phyloP scores from a whole-genome alignment of 2,113 vertebrate genomes.

The Cariama cristata region DNA sequence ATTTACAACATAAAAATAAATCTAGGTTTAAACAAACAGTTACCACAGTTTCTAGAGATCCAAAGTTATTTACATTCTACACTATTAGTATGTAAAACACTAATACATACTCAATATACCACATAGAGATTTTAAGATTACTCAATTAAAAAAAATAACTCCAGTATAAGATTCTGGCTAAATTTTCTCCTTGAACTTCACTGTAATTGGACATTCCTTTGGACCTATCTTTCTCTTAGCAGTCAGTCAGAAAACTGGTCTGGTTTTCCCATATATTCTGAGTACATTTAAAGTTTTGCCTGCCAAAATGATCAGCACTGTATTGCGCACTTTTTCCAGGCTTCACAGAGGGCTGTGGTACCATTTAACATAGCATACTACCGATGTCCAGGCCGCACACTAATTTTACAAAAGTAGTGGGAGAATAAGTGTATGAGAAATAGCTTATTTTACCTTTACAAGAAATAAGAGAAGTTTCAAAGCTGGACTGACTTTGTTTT shows the following conservation, averaged over 20 bases:
- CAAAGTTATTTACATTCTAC: not conserved
- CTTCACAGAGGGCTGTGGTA: not conserved
- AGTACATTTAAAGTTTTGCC: not conserved
- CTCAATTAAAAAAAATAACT: not conserved
- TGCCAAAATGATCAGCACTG: not conserved
- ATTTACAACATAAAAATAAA: not conserved
- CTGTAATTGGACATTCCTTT: not conserved
- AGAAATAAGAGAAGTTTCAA: not conserved
- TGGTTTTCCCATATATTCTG: not conserved
- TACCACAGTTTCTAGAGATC: not conserved
- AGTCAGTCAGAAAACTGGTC: not conserved
- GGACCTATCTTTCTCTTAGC: not conserved
- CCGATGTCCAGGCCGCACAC: not conserved
- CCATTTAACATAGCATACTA: not conserved
- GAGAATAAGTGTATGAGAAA: not conserved
- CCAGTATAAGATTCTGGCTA: not conserved
- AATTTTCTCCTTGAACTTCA: not conserved
- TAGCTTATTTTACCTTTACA: not conserved
- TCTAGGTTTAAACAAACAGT: not conserved
- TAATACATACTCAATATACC: not conserved
- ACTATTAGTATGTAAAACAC: not conserved
- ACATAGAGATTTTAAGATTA: not conserved
- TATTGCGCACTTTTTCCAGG: not conserved
- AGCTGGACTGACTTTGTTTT: not conserved
- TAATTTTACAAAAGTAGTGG: not conserved